Base-by-base conservation (phyloP, 1,140 invertebrate species). In the Leptopilina boulardi region DNA sequence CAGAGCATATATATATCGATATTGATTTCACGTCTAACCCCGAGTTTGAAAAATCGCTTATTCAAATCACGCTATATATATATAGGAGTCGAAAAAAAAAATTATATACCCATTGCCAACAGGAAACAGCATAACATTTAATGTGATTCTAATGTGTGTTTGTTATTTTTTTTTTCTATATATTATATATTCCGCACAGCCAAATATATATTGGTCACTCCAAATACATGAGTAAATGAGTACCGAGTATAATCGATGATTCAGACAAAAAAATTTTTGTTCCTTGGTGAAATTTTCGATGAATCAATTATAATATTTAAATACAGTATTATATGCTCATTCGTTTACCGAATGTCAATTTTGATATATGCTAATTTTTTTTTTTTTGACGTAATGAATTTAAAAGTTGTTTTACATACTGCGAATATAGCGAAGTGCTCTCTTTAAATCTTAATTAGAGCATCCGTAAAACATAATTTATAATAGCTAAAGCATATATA, bases 1-100 rank as follows among this genome's bases (percentile, higher is more conserved):
- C n/a, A n/a, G n/a, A n/a, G n/a, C n/a, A n/a, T n/a, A n/a, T n/a
- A n/a, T n/a, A n/a, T n/a, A 66, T 66, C 59, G 59, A 66, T 66
- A 66, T 66, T 66, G 59, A 66, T 66, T 66, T n/a, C 59, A 66
- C 59, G 59, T 66, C 59, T 66, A 66, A 66, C 59, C 59, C 59
- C 23, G 23, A 66, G 26, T 30, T 30, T 3, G 15, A 30, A 66
- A 66, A 66, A 66, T 66, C 59, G 23, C 11, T 66, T 66, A 66
- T 66, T 66, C 59, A 66, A 66, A 66, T 26, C 59, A 30, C 13
- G 59, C 23, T 26, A 30, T n/a, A n/a, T n/a, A n/a, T n/a, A n/a
- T n/a, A n/a, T n/a, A n/a, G n/a, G n/a, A 5, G 1, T 66, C 11
- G 11, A 5, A 34, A 15, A 5, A 34, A 15, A 5, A 30, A 30